Conservation (phyloP, 1,140 invertebrate genomes). For the Orchestia grillus region DNA sequence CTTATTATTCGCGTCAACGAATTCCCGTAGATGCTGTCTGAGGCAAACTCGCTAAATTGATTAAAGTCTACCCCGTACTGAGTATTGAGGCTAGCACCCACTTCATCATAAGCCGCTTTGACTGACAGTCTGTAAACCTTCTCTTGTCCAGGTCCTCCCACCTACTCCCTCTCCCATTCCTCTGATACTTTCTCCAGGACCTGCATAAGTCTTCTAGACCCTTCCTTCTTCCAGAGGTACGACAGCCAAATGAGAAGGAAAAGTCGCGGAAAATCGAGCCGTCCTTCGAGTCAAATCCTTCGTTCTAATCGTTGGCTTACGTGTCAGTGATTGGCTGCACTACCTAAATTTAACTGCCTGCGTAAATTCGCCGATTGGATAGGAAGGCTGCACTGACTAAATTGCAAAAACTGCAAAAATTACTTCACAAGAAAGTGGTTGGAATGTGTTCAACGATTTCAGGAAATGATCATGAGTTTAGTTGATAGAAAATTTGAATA, state of each 20-base stretch:
- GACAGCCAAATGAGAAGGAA: background rate
- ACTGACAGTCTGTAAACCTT: background rate
- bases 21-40: background rate
- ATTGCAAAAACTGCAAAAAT: too few species aligned
- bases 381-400: too few species aligned
- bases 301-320: background rate
- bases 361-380: background rate
- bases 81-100: background rate
- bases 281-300: background rate
- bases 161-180: background rate
- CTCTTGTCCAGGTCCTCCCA: background rate
- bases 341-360: background rate
- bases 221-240: background rate
- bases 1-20: background rate
- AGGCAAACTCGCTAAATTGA: background rate
- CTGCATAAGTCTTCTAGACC: background rate
- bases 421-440: too few species aligned
- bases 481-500: too few species aligned
- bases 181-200: slow-evolving; percentile 35
- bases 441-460: too few species aligned
- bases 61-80: background rate
- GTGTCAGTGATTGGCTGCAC: background rate
- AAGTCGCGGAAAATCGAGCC: background rate
- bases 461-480: too few species aligned
- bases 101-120: background rate